Evolutionary conservation across 2,113 vertebrate genomes (phyloP).

Genomic region (Phocoena sinus): DNA sequence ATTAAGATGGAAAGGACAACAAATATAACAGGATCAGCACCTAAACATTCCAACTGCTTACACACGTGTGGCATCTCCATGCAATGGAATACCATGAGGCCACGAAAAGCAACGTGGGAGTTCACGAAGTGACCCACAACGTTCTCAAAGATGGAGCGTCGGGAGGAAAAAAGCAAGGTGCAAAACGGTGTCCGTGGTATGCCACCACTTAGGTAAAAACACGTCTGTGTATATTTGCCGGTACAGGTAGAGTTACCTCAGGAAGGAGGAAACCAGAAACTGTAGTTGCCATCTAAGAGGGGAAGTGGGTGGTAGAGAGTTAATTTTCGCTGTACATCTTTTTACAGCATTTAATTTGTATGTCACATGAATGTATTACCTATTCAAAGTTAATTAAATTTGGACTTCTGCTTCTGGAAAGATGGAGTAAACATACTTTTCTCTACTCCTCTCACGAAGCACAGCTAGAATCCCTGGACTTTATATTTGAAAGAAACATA

Average conservation of each 20-base stretch:
- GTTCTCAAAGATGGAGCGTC: neutral
- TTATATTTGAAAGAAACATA: neutral
- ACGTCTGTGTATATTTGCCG: neutral
- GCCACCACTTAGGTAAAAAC: neutral
- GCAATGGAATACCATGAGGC: accelerated
- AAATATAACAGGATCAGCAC: neutral
- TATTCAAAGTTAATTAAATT: neutral
- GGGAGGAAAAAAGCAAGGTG: neutral
- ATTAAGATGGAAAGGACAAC: neutral
- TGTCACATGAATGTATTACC: neutral
- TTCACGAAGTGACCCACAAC: neutral
- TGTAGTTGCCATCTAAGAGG: neutral
- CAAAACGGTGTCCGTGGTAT: too few relatives aligned
- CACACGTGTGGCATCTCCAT: accelerated
- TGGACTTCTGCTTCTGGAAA: neutral
- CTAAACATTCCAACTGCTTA: neutral
- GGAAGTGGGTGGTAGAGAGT: neutral
- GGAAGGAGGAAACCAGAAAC: neutral
- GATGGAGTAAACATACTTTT: neutral
- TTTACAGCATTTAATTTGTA: neutral
- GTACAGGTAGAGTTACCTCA: accelerated
- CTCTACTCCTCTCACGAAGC: neutral
- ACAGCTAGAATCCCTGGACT: neutral
- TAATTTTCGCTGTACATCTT: neutral
- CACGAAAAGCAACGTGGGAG: too few relatives aligned